Base-by-base conservation (phyloP, 2,888 invertebrate genomes). In the Acholoe squamosa region DNA sequence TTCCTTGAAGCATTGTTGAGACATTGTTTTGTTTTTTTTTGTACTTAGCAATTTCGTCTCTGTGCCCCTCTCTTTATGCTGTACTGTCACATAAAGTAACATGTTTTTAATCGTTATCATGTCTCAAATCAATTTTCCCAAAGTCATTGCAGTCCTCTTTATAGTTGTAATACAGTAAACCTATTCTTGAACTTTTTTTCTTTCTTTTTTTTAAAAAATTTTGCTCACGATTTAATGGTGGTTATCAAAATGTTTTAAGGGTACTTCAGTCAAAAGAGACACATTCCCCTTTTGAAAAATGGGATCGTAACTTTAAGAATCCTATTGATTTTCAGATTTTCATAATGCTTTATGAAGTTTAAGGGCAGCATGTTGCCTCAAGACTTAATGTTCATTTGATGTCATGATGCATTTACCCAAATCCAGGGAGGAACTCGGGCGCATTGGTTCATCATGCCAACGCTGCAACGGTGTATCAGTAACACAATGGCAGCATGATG, bases 31-130 rank as follows among this genome's bases (percentile, higher is more conserved):
- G 25, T 61, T 61, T 3, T 43, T 61, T 61, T 71, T 7, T 43
- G 5, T 71, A 71, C 31, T 71, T 71, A 71, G 71, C 71, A 28
- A 71, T 25, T 71, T 28, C 14, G 71, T 71, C 71, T 71, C 28
- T 25, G 71, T 71, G 71, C 71, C 25, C 71, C 71, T 19, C 61
- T 10, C 43, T 22, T 61, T 71, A 71, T 71, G 71, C 71, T 71
- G 31, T 28, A 71, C 71, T 28, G n/a, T 61, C n/a, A 71, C 28
- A 71, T 71, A 71, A 71, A 14, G 71, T 71, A 28, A 28, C 71
- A 71, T 71, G 71, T 71, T 71, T 61, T 71, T 71, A 71, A n/a
- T 71, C 71, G 71, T 71, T 71, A 71, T 71, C 19, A 71, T 71
- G 71, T n/a, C 71, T 71, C 71, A 28, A 28, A 71, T n/a, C 28